Evolutionary conservation across 2,888 invertebrate genomes (phyloP), one percentile per base, ranked within the genome.

Genomic region (Philereme transversata): DNA sequence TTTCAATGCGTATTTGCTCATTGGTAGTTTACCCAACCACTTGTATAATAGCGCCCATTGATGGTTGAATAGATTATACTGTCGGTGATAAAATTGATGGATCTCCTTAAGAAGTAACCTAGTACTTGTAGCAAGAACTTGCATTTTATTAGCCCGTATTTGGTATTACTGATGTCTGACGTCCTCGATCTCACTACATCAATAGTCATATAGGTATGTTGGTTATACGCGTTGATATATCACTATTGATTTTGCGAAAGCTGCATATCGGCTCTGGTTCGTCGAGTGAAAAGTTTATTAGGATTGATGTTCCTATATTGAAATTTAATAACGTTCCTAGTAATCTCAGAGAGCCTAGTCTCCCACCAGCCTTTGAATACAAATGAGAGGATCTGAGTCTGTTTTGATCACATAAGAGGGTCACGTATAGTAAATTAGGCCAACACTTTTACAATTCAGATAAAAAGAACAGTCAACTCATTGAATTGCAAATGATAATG

Each of bases 1-100:
- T 74, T 76, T 71, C 68, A 73, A 76, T 69, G 64, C 62, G 52
- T 67, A 64, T 72, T 71, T 69, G 63, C 64, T 64, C 64, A 69
- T 64, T 65, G 65, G 60, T 53, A 46, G 44, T 51, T 51, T 47
- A 50, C 5, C 8, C 11, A 52, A 50, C 44, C 4, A 50, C 52
- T 38, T 57, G 38, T 51, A 44, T 60, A 56, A 49, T 40, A 56
- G 47, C 38, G n/a, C 46, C 50, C 34, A 57, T 49, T 56, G 56
- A 57, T 43, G 43, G 46, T 53, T 51, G 41, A 11, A 49, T 53
- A 34, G 33, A 8, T 5, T 48, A 41, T 40, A 52, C 38, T 11
- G 45, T 47, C 45, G 8, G 40, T 47, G 11, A 40, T 55, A 34
- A 51, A 36, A 54, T 48, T n/a, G 44, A 51, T 54, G 49, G 51